A percentile compares a stretch with the other conserved stretches of the same genome.
Evolutionary conservation across 2,113 vertebrate genomes (phyloP).

Genomic region (Talpa occidentalis): DNA sequence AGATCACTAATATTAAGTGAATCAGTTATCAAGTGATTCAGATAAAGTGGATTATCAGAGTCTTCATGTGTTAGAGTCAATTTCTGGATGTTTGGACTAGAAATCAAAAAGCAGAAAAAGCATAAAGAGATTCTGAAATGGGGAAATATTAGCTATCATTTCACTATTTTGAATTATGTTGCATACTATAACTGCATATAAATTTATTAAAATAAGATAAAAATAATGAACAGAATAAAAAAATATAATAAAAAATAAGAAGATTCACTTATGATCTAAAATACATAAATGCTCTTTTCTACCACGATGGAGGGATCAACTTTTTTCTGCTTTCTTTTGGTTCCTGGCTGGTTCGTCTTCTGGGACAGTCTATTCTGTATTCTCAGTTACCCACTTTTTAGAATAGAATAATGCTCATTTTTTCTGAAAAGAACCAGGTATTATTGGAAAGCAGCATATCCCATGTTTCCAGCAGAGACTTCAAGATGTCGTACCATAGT

Average conservation of each 20-base stretch:
- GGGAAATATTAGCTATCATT: neutral
- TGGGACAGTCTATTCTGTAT: neutral
- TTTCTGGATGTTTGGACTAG: neutral
- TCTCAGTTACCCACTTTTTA: neutral
- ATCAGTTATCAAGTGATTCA: neutral
- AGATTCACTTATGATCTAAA: neutral
- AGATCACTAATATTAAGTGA: neutral
- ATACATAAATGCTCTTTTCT: neutral
- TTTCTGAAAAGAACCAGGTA: neutral
- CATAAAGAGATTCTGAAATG: neutral
- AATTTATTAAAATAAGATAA: neutral
- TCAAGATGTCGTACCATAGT: neutral
- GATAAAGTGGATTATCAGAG: neutral
- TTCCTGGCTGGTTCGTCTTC: neutral
- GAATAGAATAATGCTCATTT: neutral
- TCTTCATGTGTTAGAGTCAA: neutral
- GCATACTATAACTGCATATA: neutral
- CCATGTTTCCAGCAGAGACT: neutral
- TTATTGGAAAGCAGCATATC: neutral
- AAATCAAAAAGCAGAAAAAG: neutral
- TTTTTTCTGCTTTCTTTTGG: neutral
- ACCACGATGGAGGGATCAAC: neutral
- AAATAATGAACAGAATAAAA: neutral
- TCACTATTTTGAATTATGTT: neutral
- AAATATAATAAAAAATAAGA: neutral